Evolutionary conservation across 2,888 invertebrate species (phyloP).

Genomic region (Tortrix viridana): DNA sequence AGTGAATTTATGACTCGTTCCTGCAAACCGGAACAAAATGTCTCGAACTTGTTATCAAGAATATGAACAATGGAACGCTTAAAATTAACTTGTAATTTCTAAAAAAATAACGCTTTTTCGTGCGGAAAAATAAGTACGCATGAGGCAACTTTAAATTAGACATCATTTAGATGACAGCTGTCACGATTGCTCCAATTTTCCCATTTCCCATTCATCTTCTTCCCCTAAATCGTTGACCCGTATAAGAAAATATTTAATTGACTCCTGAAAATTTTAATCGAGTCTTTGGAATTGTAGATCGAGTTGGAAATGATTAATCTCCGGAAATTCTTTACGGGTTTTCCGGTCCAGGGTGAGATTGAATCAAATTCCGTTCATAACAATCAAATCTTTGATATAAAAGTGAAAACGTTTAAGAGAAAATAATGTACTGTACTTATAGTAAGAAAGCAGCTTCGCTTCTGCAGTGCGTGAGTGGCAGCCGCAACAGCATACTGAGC

Average conservation of each 20-base stretch:
- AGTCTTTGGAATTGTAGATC: background rate
- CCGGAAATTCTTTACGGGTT: background rate
- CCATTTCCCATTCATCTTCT: background rate
- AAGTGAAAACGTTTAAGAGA: too few relatives aligned
- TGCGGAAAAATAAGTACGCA: background rate
- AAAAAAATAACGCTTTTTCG: background rate
- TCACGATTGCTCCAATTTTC: background rate
- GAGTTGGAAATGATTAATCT: background rate
- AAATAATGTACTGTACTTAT: too few relatives aligned
- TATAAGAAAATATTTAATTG: conserved; percentile 5
- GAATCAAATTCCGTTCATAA: background rate
- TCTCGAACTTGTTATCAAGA: too few relatives aligned
- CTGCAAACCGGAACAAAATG: too few relatives aligned
- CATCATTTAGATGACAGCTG: background rate
- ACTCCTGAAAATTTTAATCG: conserved; percentile 8
- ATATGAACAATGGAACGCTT: too few relatives aligned
- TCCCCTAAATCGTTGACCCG: background rate
- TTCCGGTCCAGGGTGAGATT: background rate
- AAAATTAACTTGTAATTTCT: too few relatives aligned
- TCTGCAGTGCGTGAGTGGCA: too few relatives aligned
- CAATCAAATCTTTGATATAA: too few relatives aligned
- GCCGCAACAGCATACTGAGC: too few relatives aligned
- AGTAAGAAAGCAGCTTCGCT: too few relatives aligned
- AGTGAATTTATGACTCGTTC: too few relatives aligned
- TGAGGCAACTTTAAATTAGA: background rate